Conservation (phyloP, 2,888 invertebrate genomes). For the Eristalis intricaria region DNA sequence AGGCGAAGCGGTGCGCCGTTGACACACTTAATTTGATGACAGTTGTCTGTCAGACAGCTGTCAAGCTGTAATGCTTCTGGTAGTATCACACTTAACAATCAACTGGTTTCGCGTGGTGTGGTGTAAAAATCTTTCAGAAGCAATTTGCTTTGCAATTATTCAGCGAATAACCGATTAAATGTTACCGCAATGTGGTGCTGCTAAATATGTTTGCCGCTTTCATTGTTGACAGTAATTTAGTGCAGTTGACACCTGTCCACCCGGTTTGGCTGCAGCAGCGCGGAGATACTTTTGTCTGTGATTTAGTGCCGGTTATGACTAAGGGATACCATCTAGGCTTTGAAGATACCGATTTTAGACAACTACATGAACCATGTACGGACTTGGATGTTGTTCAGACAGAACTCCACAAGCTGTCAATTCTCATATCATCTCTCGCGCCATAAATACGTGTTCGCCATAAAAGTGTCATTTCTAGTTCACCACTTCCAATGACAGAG, state of each 20-base stretch:
- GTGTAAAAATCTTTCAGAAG: slow-evolving; percentile 2
- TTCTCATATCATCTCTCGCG: neutral
- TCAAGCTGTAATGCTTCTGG: neutral
- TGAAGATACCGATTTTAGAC: neutral
- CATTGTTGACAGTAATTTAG: slow-evolving; percentile 13
- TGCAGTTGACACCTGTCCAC: neutral
- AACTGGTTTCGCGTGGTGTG: neutral
- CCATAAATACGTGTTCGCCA: slow-evolving; percentile 1
- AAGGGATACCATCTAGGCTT: neutral
- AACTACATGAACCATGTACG: neutral
- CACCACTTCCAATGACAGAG: slow-evolving; percentile 25
- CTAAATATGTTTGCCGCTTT: neutral
- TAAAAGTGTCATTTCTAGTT: slow-evolving; percentile 4
- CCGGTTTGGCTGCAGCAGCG: neutral
- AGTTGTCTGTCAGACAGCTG: slow-evolving; percentile 2
- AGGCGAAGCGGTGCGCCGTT: neutral
- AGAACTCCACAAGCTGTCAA: neutral
- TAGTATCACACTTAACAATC: neutral
- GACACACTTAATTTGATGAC: slow-evolving; percentile 3
- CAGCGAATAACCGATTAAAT: neutral
- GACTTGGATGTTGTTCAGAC: neutral
- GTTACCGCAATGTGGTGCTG: neutral
- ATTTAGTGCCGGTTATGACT: neutral
- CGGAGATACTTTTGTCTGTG: neutral
- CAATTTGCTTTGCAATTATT: slow-evolving; percentile 6